Base-by-base conservation (phyloP, 2,888 invertebrate genomes). In the Rhagium mordax region DNA sequence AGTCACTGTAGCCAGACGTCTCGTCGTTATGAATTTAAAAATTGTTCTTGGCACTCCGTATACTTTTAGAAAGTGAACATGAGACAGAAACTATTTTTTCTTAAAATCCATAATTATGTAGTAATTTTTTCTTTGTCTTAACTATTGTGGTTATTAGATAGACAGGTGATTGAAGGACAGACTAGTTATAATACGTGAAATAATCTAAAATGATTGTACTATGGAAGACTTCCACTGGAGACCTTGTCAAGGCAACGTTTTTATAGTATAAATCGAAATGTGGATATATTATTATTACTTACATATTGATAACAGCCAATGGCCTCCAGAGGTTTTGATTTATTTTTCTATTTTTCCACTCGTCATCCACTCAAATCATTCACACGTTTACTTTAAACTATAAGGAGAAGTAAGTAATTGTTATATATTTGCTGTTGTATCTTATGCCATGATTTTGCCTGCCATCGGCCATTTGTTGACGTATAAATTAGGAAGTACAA, bases 151-250 rank as follows among this genome's bases (percentile, higher is more conserved):
- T n/a, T n/a, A n/a, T n/a, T n/a, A n/a, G n/a, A n/a, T n/a, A n/a
- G n/a, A n/a, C n/a, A n/a, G n/a, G n/a, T n/a, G n/a, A n/a, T n/a
- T n/a, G n/a, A n/a, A n/a, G n/a, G n/a, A n/a, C n/a, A n/a, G n/a
- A n/a, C n/a, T n/a, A n/a, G n/a, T n/a, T n/a, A 15, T 5, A n/a
- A 33, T 49, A 49, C 7, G 4, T 18, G 18, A 49, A 49, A 20
- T 20, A 21, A 8, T 55, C 21, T 55, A 55, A 13, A n/a, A 21
- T 55, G 53, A 55, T 55, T 55, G 53, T 55, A 55, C 53, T 55
- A 55, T 87, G 88, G 88, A 88, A 88, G 87, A 88, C 87, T 84
- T 85, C 87, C 87, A 81, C 86, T 85, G 86, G 87, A 86, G 86
- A 86, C 86, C 85, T 84, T 81, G 81, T 83, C 82, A 85, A 86